phyloP scores from a whole-genome alignment of 2,797 vertebrate genomes.

The Fistularia commersonii region DNA sequence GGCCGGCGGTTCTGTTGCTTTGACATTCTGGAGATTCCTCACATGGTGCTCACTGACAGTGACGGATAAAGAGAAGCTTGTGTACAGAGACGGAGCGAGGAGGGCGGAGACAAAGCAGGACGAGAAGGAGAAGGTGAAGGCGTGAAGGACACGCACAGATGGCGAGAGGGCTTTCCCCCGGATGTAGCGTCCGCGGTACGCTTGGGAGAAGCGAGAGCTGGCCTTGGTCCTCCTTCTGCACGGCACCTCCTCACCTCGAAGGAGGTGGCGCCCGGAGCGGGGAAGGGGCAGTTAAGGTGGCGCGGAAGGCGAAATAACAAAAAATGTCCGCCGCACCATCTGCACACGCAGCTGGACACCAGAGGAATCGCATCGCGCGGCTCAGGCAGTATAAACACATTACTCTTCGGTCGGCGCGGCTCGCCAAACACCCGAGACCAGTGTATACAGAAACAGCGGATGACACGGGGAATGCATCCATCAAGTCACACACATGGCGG shows the following conservation, averaged over 20 bases:
- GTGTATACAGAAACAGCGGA: conserved; percentile 58
- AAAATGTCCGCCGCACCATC: conserved; percentile 5
- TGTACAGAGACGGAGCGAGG: neutral
- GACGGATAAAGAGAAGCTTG: conserved; percentile 34
- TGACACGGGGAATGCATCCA: conserved; percentile 49
- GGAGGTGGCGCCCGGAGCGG: conserved; percentile 40
- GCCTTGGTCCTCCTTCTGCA: too few relatives aligned
- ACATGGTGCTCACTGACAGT: conserved; percentile 35
- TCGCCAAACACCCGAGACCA: conserved; percentile 54
- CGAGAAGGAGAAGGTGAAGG: conserved; percentile 23
- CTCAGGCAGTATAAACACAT: conserved; percentile 67
- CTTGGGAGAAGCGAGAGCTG: conserved; percentile 48
- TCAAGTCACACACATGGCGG: conserved; percentile 31
- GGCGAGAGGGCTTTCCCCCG: conserved; percentile 51
- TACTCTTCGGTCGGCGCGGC: conserved; percentile 45
- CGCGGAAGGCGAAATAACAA: neutral
- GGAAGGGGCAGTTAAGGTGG: conserved; percentile 33
- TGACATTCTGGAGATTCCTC: conserved; percentile 43
- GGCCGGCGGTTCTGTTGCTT: conserved; percentile 28
- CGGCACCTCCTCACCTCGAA: too few relatives aligned
- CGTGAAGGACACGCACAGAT: conserved; percentile 60
- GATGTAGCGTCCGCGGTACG: conserved; percentile 58
- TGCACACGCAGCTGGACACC: conserved; percentile 59
- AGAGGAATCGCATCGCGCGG: conserved; percentile 50
- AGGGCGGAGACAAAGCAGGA: conserved; percentile 4